Base-by-base conservation (phyloP, 2,888 invertebrate species). In the Trissonchulus sp. region DNA sequence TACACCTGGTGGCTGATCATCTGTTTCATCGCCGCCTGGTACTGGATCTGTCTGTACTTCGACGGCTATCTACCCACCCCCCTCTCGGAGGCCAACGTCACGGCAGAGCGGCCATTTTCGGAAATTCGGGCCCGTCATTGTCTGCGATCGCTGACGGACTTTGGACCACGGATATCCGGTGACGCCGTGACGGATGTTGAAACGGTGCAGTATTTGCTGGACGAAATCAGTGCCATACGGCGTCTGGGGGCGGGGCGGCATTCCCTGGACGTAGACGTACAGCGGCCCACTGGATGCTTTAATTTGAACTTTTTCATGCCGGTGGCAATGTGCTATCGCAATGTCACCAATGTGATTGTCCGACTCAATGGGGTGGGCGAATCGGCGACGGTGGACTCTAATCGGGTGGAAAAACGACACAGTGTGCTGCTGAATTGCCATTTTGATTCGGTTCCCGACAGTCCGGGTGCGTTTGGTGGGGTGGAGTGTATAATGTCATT, bases 391-490 rank as follows among this genome's bases (percentile, higher is more conserved):
- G n/a, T n/a, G n/a, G n/a, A n/a, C n/a, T n/a, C n/a, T n/a, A n/a
- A n/a, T n/a, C n/a, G n/a, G n/a, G n/a, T n/a, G n/a, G n/a, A n/a
- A n/a, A n/a, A n/a, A n/a, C 35, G 69, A n/a, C 87, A 88, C 79
- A 85, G 86, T 23, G 86, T 95, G 77, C 88, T 94, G 81, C 86
- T 96, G 80, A 96, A 95, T 87, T 93, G 94, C 83, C 96, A 96
- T 87, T 93, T 90, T 87, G 95, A 95, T 87, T 90, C 92, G 73
- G 92, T 93, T 80, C 89, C 92, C 60, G 92, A 91, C 81, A 93
- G 93, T 81, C 92, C 93, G 83, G 93, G 92, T 91, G 79, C 75
- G 79, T 38, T n/a, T n/a, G n/a, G n/a, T n/a, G n/a, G n/a, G n/a
- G n/a, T n/a, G n/a, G n/a, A n/a, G n/a, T n/a, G n/a, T n/a, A n/a